Percentiles rank a stretch among this genome's conserved stretches.
These are phyloP conservation scores for Drosophila oshimai DNA, from an alignment of 1,140 invertebrate species.

Conservation along the genomic window DNA sequence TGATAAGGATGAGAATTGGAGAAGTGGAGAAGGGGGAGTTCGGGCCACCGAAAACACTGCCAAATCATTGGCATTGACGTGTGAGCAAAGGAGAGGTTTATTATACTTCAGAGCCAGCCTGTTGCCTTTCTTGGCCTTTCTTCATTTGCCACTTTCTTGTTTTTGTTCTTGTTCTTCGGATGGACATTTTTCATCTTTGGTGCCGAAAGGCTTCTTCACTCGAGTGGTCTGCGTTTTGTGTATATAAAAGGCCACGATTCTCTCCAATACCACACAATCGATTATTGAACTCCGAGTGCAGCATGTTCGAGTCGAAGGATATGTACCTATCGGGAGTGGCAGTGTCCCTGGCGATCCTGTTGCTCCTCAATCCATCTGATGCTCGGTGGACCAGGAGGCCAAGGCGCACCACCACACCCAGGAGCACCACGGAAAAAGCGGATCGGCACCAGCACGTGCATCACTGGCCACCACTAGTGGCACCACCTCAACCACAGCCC, in stretches of 20 bases:
- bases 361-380: slow-evolving; percentile 3
- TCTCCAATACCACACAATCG: slow-evolving; percentile 40
- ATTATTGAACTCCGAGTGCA: slow-evolving; percentile 43
- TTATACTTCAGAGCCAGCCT: slow-evolving; percentile 37
- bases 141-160: slow-evolving; percentile 1
- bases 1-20: not conserved
- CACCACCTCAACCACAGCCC: slow-evolving; percentile 3
- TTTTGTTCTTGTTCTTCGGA: not conserved
- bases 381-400: slow-evolving; percentile 34
- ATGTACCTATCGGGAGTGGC: not conserved
- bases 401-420: slow-evolving; percentile 35
- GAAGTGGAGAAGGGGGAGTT: not conserved
- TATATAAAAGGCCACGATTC: slow-evolving; percentile 50
- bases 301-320: slow-evolving; percentile 9
- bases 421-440: slow-evolving; percentile 15
- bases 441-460: slow-evolving; percentile 45
- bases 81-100: slow-evolving; percentile 31
- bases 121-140: slow-evolving; percentile 28
- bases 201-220: slow-evolving; percentile 42
- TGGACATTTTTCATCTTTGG: slow-evolving; percentile 39
- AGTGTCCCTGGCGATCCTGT: not conserved
- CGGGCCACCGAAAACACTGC: not conserved
- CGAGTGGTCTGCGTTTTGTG: slow-evolving; percentile 16
- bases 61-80: slow-evolving; percentile 58
- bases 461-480: slow-evolving; percentile 50